Conservation (phyloP, 2,797 vertebrate genomes). For the Merluccius polli region DNA sequence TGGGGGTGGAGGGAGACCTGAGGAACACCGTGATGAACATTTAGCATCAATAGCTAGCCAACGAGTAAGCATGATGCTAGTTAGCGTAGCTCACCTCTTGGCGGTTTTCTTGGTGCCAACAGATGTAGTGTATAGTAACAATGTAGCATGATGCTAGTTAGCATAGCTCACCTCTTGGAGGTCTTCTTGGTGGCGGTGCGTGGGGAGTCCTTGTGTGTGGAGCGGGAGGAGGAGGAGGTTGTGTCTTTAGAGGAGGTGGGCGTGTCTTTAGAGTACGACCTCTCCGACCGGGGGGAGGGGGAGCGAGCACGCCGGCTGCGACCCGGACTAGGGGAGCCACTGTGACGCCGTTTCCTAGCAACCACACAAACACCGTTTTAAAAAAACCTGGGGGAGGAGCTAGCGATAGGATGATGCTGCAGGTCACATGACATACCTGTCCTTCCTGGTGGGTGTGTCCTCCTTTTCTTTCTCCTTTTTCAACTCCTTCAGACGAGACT, state of each 20-base stretch:
- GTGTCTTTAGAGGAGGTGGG: conserved; percentile 77
- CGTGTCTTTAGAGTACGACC: conserved; percentile 88
- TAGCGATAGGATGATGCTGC: not conserved
- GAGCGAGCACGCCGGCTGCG: conserved; percentile 85
- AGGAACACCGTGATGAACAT: not conserved
- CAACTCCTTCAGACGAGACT: conserved; percentile 83
- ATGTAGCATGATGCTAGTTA: not conserved
- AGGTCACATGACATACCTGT: conserved; percentile 74
- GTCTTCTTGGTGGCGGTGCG: conserved; percentile 89
- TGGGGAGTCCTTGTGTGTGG: conserved; percentile 93
- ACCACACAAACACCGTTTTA: conserved; percentile 20
- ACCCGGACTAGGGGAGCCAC: conserved; percentile 87
- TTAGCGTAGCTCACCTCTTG: not conserved
- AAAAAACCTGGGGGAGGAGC: not conserved
- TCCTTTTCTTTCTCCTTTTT: conserved; percentile 76
- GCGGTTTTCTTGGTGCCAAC: too few relatives aligned
- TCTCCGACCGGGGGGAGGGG: conserved; percentile 89
- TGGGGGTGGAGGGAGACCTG: conserved; percentile 94
- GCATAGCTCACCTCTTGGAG: conserved; percentile 82
- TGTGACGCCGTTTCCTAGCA: conserved; percentile 90
- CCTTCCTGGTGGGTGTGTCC: conserved; percentile 89
- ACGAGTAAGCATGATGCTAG: not conserved
- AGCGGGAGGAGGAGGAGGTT: conserved; percentile 77
- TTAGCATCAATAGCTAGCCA: not conserved
- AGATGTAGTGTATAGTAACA: too few relatives aligned